A percentile compares a stretch with the other conserved stretches of the same genome.
Evolutionary conservation across 2,797 vertebrate genomes (phyloP).

Genomic region (Gila robusta): DNA sequence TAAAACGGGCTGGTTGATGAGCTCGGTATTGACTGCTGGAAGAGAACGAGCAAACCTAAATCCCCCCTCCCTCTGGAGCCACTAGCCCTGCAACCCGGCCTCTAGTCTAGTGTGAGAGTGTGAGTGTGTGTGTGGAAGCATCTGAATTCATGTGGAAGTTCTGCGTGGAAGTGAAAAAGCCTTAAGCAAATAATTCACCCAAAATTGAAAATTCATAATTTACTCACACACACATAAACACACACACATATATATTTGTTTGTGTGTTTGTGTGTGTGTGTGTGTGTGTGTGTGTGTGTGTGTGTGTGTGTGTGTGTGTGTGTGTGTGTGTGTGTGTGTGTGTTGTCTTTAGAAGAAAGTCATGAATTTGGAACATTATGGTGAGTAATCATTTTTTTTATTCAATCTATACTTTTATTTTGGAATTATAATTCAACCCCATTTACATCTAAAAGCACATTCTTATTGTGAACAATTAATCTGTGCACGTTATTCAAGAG

Average conservation of each 20-base stretch:
- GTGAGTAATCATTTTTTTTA: too few species aligned
- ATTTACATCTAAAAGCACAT: too few species aligned
- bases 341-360: too few species aligned
- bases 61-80: constrained; percentile 50
- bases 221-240: neutral
- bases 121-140: constrained; percentile 39
- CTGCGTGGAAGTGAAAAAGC: neutral
- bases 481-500: neutral
- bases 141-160: constrained; percentile 22
- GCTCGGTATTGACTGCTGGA: constrained; percentile 66
- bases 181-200: neutral
- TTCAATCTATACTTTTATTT: too few species aligned
- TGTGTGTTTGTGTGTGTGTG: too few species aligned
- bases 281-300: too few species aligned
- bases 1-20: constrained; percentile 65
- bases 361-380: too few species aligned
- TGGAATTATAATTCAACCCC: too few species aligned
- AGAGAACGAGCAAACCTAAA: constrained; percentile 50
- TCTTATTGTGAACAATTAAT: neutral
- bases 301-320: too few species aligned
- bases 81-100: constrained; percentile 46
- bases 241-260: too few species aligned
- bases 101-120: constrained; percentile 30
- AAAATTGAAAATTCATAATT: neutral
- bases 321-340: too few species aligned